Evolutionary conservation across 2,113 vertebrate species (phyloP).

Genomic region (Dinomys branickii): DNA sequence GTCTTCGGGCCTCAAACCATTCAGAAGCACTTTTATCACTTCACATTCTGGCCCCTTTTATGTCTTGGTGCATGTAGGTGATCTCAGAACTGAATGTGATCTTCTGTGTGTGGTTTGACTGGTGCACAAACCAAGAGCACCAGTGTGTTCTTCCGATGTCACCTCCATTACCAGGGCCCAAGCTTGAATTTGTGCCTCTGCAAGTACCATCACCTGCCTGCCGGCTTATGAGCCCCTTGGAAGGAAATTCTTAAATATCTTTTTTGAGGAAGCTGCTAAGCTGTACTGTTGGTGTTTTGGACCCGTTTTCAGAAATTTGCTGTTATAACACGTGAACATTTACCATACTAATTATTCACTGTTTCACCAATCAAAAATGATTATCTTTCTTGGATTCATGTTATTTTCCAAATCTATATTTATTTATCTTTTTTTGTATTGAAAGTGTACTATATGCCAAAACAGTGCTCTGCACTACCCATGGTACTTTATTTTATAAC

Average conservation of each 20-base stretch:
- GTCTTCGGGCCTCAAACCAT: neutral
- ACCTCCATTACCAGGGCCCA: neutral
- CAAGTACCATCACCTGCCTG: neutral
- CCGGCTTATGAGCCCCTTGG: neutral
- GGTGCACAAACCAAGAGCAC: neutral
- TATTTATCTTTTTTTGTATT: neutral
- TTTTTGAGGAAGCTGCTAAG: neutral
- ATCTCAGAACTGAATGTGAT: neutral
- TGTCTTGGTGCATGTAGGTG: neutral
- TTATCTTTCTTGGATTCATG: neutral
- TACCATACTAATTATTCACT: neutral
- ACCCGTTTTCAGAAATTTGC: neutral
- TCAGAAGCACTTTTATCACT: neutral
- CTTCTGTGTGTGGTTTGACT: neutral
- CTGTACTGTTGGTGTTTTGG: neutral
- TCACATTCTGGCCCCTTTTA: neutral
- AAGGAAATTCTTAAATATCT: neutral
- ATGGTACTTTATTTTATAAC: neutral
- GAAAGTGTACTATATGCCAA: neutral
- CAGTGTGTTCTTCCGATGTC: neutral
- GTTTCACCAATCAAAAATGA: neutral
- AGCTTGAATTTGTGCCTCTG: rapidly evolving
- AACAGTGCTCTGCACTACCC: neutral
- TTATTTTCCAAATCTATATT: neutral
- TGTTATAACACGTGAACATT: neutral